These are phyloP conservation scores for Girardinichthys multiradiatus DNA, from an alignment of 2,113 vertebrate species.

Conservation along the genomic window DNA sequence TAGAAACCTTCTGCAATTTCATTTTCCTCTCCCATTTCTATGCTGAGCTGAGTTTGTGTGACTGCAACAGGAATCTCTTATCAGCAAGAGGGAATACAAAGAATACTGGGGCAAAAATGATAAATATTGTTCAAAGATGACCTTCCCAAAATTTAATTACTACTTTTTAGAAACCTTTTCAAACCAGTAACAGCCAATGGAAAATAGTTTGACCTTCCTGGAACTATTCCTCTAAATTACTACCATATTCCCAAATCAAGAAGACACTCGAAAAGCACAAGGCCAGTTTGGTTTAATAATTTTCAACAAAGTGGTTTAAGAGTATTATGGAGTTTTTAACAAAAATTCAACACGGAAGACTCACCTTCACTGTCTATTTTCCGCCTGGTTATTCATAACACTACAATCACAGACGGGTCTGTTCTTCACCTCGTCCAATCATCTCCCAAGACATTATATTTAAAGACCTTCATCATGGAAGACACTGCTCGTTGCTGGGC, in stretches of 20 bases:
- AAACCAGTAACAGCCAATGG: not conserved
- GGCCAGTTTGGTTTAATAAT: not conserved
- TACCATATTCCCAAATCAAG: not conserved
- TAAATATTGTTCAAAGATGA: not conserved
- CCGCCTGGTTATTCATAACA: too few relatives aligned
- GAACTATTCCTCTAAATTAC: not conserved
- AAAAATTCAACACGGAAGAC: too few relatives aligned
- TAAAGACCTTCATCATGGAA: too few relatives aligned
- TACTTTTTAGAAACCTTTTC: not conserved
- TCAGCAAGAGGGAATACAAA: not conserved
- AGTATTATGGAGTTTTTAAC: too few relatives aligned
- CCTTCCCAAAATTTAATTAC: not conserved
- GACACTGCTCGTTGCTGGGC: too few relatives aligned
- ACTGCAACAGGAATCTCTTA: not conserved
- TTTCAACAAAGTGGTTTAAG: not conserved
- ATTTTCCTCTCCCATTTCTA: constrained; percentile 35
- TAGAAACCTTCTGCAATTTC: constrained; percentile 42
- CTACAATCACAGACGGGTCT: too few relatives aligned
- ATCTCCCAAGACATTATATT: too few relatives aligned
- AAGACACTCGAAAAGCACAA: not conserved
- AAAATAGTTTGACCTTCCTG: not conserved
- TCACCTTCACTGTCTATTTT: too few relatives aligned
- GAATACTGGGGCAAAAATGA: not conserved
- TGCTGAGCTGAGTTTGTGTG: constrained; percentile 17
- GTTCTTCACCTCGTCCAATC: too few relatives aligned